Evolutionary conservation across 2,113 vertebrate species (phyloP).

Genomic region (Silurus meridionalis): DNA sequence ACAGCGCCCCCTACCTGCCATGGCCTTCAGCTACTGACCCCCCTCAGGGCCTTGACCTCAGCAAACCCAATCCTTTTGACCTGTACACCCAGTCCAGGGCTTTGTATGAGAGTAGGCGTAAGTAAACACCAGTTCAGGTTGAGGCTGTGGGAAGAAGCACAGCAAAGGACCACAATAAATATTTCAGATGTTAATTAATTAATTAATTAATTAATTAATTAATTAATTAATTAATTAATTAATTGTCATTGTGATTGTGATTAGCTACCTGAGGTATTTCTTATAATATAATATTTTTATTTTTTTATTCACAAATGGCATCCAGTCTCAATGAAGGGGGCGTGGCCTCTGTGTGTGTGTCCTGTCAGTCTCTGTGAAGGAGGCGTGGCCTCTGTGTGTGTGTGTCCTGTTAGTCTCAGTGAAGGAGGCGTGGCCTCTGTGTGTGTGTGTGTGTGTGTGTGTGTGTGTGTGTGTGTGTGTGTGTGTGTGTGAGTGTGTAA

Average conservation of each 20-base stretch:
- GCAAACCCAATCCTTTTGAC: constrained; percentile 93
- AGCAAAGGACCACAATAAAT: background rate
- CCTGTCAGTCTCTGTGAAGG: background rate
- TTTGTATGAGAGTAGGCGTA: constrained; percentile 99
- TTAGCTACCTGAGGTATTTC: too few species aligned
- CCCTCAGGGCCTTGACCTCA: constrained; percentile 88
- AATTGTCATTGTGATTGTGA: too few species aligned
- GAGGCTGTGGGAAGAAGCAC: background rate
- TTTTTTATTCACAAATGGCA: too few species aligned
- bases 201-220: too few species aligned
- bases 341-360: background rate
- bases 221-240: too few species aligned
- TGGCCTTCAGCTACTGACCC: constrained; percentile 90
- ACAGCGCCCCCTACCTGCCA: constrained; percentile 88
- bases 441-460: too few species aligned
- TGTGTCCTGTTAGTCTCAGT: background rate
- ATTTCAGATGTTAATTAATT: too few species aligned
- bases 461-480: too few species aligned
- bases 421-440: background rate
- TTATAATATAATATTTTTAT: too few species aligned
- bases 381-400: background rate
- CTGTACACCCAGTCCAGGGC: constrained; percentile 96
- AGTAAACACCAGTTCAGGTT: constrained; percentile 71
- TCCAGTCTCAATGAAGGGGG: background rate
- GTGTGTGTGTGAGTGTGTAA: too few species aligned